Percentiles rank a stretch among this genome's conserved stretches.
These are phyloP conservation scores for Heliconius eleuchia DNA, from an alignment of 1,140 invertebrate genomes.

Conservation along the genomic window DNA sequence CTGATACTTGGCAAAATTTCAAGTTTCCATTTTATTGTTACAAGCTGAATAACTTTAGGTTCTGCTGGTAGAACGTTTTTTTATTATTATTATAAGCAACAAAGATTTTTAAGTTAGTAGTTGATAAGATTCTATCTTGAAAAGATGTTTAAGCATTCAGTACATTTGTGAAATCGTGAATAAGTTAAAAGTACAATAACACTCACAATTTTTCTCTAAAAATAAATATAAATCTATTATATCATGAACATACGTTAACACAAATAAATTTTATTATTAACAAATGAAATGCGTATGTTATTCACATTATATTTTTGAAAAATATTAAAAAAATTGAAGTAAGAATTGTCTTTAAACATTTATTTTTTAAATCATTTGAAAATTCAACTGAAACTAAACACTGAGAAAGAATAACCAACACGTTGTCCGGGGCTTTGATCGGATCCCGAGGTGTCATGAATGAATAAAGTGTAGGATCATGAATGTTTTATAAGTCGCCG, in stretches of 20 bases:
- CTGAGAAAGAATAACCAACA: constrained; percentile 34
- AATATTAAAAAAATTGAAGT: not conserved
- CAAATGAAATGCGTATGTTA: too few species aligned
- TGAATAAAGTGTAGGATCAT: constrained; percentile 61
- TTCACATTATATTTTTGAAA: not conserved
- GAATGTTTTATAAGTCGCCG: constrained; percentile 68
- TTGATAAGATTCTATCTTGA: too few species aligned
- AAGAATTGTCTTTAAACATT: not conserved
- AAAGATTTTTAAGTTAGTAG: too few species aligned
- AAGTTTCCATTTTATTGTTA: not conserved
- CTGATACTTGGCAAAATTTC: not conserved
- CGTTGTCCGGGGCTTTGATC: constrained; percentile 33
- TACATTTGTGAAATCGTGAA: too few species aligned
- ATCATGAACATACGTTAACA: too few species aligned
- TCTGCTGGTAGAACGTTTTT: too few species aligned
- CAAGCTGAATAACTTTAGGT: not conserved
- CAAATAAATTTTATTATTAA: too few species aligned
- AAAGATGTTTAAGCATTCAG: too few species aligned
- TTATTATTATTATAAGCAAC: too few species aligned
- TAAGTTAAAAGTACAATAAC: too few species aligned
- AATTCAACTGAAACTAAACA: not conserved
- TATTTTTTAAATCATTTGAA: constrained; percentile 7
- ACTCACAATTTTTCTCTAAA: too few species aligned
- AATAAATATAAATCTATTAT: too few species aligned
- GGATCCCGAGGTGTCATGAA: constrained; percentile 56